Percentiles rank a stretch among this genome's conserved stretches.
Conservation (phyloP, 2,888 invertebrate genomes). For the Syrphus vitripennis region DNA sequence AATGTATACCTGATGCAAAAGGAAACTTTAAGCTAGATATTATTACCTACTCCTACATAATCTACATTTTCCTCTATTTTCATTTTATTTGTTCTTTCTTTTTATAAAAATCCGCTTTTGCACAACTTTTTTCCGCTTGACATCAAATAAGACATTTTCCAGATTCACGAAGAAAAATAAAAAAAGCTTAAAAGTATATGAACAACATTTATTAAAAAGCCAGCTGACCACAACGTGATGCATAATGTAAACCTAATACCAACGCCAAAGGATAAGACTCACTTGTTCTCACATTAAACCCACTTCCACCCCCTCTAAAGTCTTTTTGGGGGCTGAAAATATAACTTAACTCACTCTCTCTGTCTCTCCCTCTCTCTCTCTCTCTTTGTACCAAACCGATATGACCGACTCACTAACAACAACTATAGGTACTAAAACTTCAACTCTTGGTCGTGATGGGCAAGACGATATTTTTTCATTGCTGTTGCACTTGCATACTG, state of each 20-base stretch:
- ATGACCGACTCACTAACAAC: constrained; percentile 28
- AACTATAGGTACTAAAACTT: constrained; percentile 34
- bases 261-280: constrained; percentile 15
- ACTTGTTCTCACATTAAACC: constrained; percentile 49
- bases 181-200: background rate
- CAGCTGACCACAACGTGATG: constrained; percentile 18
- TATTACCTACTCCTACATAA: too few relatives aligned
- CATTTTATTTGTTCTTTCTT: background rate
- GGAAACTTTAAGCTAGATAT: too few relatives aligned
- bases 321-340: background rate
- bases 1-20: too few relatives aligned
- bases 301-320: background rate
- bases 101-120: background rate
- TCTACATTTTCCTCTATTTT: too few relatives aligned
- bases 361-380: too few relatives aligned
- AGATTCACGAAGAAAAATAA: background rate
- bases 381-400: background rate
- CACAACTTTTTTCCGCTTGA: background rate
- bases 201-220: constrained; percentile 7
- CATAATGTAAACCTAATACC: constrained; percentile 29
- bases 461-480: constrained; percentile 6
- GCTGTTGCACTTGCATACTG: constrained; percentile 33
- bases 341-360: constrained; percentile 11
- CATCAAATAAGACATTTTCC: constrained; percentile 7
- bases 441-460: background rate